A percentile compares a stretch with the other conserved stretches of the same genome.
phyloP scores from a whole-genome alignment of 2,797 vertebrate genomes.

The Silurus aristotelis region DNA sequence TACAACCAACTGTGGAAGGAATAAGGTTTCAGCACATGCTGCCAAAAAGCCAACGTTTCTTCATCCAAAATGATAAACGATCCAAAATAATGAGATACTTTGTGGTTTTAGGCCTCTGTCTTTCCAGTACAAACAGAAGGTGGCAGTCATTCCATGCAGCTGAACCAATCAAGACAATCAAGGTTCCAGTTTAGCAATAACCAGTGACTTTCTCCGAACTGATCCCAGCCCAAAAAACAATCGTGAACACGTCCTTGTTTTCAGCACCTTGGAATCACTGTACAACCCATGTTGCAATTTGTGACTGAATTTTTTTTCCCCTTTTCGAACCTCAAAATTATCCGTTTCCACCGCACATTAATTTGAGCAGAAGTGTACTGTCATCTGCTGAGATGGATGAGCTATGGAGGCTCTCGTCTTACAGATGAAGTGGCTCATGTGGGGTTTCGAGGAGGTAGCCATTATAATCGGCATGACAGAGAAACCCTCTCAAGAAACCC shows the following conservation, averaged over 20 bases:
- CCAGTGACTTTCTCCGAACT: not conserved
- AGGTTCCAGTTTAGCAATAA: not conserved
- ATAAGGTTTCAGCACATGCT: not conserved
- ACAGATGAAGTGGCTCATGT: conserved; percentile 41
- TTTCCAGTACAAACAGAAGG: conserved; percentile 54
- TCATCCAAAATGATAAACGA: conserved; percentile 17
- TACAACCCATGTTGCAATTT: conserved; percentile 1
- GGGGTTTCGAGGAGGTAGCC: conserved; percentile 40
- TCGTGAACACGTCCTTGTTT: not conserved
- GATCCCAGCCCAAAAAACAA: conserved; percentile 8
- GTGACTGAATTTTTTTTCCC: not conserved
- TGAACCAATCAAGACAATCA: not conserved
- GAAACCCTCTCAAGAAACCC: conserved; percentile 44
- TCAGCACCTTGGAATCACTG: conserved; percentile 11
- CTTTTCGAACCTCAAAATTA: conserved; percentile 24
- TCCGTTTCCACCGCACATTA: conserved; percentile 32
- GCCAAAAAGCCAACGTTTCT: not conserved
- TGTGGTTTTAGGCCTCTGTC: conserved; percentile 12
- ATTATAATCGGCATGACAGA: conserved; percentile 47
- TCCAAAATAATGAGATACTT: conserved; percentile 18
- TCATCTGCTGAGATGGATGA: conserved; percentile 42
- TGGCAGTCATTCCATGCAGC: conserved; percentile 49
- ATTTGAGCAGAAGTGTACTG: conserved; percentile 35
- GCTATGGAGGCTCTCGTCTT: conserved; percentile 36
- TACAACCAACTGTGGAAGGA: not conserved